Conservation (phyloP, 2,113 vertebrate species). For the Tragelaphus buxtoni region DNA sequence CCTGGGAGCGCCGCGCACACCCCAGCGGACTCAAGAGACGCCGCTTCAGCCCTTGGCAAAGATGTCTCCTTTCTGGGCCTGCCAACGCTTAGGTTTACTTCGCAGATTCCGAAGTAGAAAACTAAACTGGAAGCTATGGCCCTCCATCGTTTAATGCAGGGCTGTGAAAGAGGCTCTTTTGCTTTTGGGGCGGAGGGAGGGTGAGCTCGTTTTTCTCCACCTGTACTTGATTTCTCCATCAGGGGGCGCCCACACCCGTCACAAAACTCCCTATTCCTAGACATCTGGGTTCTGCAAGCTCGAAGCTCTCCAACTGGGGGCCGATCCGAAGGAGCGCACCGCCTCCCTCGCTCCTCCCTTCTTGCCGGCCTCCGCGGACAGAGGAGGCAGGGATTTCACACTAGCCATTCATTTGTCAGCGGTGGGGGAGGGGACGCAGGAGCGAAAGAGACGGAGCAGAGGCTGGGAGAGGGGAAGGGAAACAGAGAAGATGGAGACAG, state of each 20-base stretch:
- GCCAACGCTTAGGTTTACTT: not conserved
- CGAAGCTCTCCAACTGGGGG: not conserved
- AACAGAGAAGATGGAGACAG: slow-evolving; percentile 54
- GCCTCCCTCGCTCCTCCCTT: slow-evolving; percentile 44
- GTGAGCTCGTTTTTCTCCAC: not conserved
- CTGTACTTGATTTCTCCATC: slow-evolving; percentile 13
- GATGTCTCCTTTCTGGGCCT: not conserved
- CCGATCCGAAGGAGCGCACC: not conserved
- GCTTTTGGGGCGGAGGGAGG: not conserved
- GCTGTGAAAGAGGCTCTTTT: not conserved
- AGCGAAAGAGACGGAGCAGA: not conserved
- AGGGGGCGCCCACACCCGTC: slow-evolving; percentile 63
- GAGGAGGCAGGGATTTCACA: slow-evolving; percentile 47
- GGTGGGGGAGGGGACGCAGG: not conserved
- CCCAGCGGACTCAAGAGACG: not conserved
- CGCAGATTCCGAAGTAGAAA: not conserved
- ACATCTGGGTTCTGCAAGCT: slow-evolving; percentile 25
- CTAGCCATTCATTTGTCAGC: not conserved
- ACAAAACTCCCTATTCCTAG: slow-evolving; percentile 48
- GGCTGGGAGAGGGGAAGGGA: not conserved
- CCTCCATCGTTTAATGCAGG: not conserved
- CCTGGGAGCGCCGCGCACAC: accelerated
- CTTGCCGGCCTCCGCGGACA: not conserved
- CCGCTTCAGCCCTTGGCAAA: not conserved
- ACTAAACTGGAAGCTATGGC: not conserved